A percentile compares a stretch with the other conserved stretches of the same genome.
These are phyloP conservation scores for Drosophila austrosaltans DNA, from an alignment of 2,888 invertebrate species.

Conservation along the genomic window DNA sequence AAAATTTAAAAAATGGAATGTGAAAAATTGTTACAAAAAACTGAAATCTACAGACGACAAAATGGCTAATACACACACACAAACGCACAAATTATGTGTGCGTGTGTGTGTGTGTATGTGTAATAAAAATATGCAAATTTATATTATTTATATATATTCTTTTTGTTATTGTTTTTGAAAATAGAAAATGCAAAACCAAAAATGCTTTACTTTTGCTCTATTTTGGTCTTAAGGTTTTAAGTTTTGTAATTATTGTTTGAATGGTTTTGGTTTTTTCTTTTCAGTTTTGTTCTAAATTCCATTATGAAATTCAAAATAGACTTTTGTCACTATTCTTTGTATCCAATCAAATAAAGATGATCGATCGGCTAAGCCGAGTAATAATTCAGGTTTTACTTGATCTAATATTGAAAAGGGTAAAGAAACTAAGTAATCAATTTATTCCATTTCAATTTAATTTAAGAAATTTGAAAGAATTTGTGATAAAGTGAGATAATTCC, in stretches of 20 bases:
- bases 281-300: background rate
- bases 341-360: background rate
- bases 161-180: constrained; percentile 19
- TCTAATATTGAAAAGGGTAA: no score
- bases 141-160: background rate
- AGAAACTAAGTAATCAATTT: no score
- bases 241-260: constrained; percentile 28
- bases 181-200: constrained; percentile 42
- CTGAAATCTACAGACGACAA: constrained; percentile 6
- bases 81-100: background rate
- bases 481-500: no score
- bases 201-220: constrained; percentile 44
- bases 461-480: no score
- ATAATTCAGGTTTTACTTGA: background rate
- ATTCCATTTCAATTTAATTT: no score
- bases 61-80: background rate
- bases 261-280: constrained; percentile 32
- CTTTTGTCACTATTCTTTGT: background rate
- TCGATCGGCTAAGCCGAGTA: background rate
- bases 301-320: background rate
- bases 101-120: constrained; percentile 28
- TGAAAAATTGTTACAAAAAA: background rate
- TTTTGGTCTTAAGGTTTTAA: constrained; percentile 57
- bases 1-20: constrained; percentile 16
- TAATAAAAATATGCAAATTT: constrained; percentile 11